A percentile compares a stretch with the other conserved stretches of the same genome.
Conservation (phyloP, 2,888 invertebrate species). For the Drosophila demipolita region DNA sequence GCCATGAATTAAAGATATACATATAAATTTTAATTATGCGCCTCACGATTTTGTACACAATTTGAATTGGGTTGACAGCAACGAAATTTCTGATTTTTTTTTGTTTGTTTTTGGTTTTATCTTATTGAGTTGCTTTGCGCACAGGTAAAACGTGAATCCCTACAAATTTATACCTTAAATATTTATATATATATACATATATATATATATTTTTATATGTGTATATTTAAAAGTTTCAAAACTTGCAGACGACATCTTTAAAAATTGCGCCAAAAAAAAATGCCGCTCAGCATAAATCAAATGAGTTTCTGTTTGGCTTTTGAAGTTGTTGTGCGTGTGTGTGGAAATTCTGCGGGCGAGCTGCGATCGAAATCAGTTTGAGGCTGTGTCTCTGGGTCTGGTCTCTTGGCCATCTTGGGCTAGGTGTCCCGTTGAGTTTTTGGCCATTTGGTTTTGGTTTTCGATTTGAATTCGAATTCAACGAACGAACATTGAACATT, state of each 20-base stretch:
- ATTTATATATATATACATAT: constrained; percentile 26
- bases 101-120: constrained; percentile 33
- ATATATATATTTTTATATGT: constrained; percentile 29
- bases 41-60: constrained; percentile 79
- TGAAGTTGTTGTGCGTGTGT: constrained; percentile 18
- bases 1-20: constrained; percentile 57
- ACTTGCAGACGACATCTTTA: constrained; percentile 73
- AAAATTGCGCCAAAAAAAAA: constrained; percentile 67
- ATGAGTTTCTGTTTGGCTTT: constrained; percentile 43
- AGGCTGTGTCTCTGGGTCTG: constrained; percentile 10
- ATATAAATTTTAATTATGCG: constrained; percentile 77
- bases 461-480: constrained; percentile 24
- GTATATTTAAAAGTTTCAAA: constrained; percentile 32
- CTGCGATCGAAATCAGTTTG: constrained; percentile 63
- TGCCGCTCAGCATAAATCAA: constrained; percentile 71
- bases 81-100: constrained; percentile 31
- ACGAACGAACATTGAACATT: constrained; percentile 21
- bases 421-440: constrained; percentile 59
- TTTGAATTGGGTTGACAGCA: constrained; percentile 80
- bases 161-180: constrained; percentile 46
- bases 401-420: constrained; percentile 41
- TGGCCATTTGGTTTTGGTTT: constrained; percentile 39
- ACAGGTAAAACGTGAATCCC: constrained; percentile 70
- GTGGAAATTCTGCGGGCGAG: constrained; percentile 76
- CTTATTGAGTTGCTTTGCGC: constrained; percentile 50